phyloP scores from a whole-genome alignment of 2,888 invertebrate species.

The Diabrotica balteata region DNA sequence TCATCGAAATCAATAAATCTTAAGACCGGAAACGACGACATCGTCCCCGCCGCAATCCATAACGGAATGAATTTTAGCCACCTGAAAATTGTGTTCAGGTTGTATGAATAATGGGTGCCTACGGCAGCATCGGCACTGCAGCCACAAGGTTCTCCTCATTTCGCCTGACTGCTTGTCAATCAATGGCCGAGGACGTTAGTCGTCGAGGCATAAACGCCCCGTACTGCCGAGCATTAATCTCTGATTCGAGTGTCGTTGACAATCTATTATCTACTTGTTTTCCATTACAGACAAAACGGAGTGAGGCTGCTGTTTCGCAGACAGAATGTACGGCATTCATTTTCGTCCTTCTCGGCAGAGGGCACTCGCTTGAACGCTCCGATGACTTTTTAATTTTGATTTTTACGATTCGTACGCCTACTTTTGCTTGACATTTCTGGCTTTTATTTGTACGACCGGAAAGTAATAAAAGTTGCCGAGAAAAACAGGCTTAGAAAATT shows the following conservation, averaged over 20 bases:
- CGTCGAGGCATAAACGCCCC: conserved; percentile 25
- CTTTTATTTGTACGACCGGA: too few species aligned
- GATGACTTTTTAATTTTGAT: not conserved
- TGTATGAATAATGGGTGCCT: conserved; percentile 9
- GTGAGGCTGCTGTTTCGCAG: not conserved
- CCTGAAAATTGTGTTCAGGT: conserved; percentile 11
- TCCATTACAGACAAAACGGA: conserved; percentile 10
- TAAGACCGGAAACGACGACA: conserved; percentile 3
- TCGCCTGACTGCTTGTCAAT: conserved; percentile 32
- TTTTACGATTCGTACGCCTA: not conserved
- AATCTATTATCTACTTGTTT: conserved; percentile 33
- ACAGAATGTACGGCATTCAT: not conserved
- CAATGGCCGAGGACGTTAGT: conserved; percentile 31
- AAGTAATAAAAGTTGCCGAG: too few species aligned
- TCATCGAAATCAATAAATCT: conserved; percentile 18
- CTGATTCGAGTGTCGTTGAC: conserved; percentile 29
- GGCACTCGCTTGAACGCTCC: not conserved
- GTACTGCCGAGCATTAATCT: conserved; percentile 30
- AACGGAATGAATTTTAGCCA: conserved; percentile 3
- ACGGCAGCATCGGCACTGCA: conserved; percentile 5
- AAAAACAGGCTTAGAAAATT: too few species aligned
- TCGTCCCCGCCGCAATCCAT: conserved; percentile 7
- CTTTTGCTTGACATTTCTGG: not conserved
- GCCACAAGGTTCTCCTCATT: conserved; percentile 17
- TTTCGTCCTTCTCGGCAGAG: not conserved